These are phyloP conservation scores for Myzus persicae DNA, from an alignment of 1,140 invertebrate genomes.

Conservation along the genomic window DNA sequence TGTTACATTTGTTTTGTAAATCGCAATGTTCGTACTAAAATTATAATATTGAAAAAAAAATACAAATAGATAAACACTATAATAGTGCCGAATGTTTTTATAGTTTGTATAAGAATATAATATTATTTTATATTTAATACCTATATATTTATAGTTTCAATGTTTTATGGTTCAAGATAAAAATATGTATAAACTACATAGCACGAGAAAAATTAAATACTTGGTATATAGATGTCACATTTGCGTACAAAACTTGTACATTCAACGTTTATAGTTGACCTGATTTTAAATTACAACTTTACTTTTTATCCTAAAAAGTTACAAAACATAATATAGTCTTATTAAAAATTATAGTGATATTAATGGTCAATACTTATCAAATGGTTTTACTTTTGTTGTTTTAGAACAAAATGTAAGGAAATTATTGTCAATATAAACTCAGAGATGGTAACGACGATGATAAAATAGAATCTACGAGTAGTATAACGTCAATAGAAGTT, in stretches of 20 bases:
- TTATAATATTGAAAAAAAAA: neutral
- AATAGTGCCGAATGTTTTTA: neutral
- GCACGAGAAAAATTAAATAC: neutral
- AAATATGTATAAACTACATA: neutral
- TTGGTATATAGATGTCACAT: neutral
- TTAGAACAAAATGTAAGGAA: neutral
- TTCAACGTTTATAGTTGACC: neutral
- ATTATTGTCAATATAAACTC: neutral
- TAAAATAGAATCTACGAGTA: neutral
- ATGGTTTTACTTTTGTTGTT: neutral
- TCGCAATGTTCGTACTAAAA: neutral
- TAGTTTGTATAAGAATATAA: no score
- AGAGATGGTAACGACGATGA: neutral
- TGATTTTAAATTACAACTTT: neutral
- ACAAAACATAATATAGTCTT: neutral
- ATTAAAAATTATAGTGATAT: neutral
- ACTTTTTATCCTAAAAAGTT: neutral
- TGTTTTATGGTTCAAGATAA: neutral
- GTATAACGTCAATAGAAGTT: neutral
- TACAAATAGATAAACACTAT: slow-evolving; percentile 7
- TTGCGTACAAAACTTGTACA: neutral
- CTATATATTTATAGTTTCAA: neutral
- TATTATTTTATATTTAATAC: no score
- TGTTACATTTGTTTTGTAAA: neutral
- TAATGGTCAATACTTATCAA: neutral